Base-by-base conservation (phyloP, 2,888 invertebrate species). In the Maniola hyperantus region DNA sequence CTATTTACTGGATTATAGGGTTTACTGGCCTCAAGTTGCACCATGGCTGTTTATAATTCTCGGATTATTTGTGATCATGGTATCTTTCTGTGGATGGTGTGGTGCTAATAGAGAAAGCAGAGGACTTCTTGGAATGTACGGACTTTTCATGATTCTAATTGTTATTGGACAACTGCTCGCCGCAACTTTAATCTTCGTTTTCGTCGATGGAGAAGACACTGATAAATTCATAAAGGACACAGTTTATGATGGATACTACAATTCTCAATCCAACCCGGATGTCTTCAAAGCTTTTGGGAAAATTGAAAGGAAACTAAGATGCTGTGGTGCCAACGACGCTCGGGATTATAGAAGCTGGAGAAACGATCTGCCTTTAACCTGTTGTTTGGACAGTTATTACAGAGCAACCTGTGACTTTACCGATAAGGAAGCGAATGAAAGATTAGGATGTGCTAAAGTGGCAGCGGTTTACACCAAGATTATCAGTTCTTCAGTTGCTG, bases 21-120 rank as follows among this genome's bases (percentile, higher is more conserved):
- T 92, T 55, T 92, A 92, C 77, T 92, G 92, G 92, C 92, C 91
- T 1, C 92, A 92, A 69, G 89, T 88, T 2, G 91, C 89, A 62
- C 92, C 92, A 85, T 92, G 92, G 92, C 83, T 92, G 72, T 91
- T 91, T 76, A 91, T 91, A 58, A 61, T 92, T 0, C 79, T 89
- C 6, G 91, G 91, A 36, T 67, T 91, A 53, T 85, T 84, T 71
- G 83, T 91, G 42, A 85, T 91, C 83, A 79, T 88, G 69, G 84
- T 92, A 42, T 81, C 91, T 0, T 87, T 90, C 77, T 91, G 91
- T 58, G 91, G 91, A 0, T 92, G 86, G 85, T 91, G 89, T 72
- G 91, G 91, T 1, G 80, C 91, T 18, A 84, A 76, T 72, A 83
- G 75, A 72, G 91, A 92, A 48, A 91, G 85, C 81, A 75, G 91